Conservation (phyloP, 2,888 invertebrate genomes). For the Sinhomidia bicolor region DNA sequence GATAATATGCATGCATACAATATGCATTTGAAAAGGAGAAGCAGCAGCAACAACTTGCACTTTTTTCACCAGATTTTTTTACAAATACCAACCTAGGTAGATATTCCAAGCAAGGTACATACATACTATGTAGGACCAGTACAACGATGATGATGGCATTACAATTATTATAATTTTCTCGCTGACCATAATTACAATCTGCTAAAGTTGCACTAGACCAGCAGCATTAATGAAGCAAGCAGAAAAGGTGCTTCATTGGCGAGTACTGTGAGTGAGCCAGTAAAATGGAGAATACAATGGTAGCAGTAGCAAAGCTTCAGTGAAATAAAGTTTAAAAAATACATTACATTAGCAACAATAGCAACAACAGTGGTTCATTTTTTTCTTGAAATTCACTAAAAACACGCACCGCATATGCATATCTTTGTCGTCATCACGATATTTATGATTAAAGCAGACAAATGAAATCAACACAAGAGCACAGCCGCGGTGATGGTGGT, state of each 20-base stretch:
- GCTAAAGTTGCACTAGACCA: neutral
- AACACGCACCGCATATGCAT: slow-evolving; percentile 35
- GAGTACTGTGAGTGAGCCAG: neutral
- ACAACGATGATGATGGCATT: neutral
- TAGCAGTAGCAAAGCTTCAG: too few relatives aligned
- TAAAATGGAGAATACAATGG: neutral
- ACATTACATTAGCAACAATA: neutral
- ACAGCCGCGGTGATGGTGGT: neutral
- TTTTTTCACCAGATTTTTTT: neutral
- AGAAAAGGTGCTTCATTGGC: slow-evolving; percentile 8
- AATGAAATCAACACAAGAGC: slow-evolving; percentile 18
- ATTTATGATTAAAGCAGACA: neutral
- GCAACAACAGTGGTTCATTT: too few relatives aligned
- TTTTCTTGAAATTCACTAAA: neutral
- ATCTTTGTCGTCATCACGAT: too few relatives aligned
- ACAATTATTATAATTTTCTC: slow-evolving; percentile 3
- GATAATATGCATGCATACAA: too few relatives aligned
- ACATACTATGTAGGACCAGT: too few relatives aligned
- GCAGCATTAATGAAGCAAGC: slow-evolving; percentile 38
- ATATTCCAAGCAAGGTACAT: too few relatives aligned
- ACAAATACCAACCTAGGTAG: neutral
- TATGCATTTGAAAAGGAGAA: neutral
- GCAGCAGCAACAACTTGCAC: neutral
- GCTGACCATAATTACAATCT: slow-evolving; percentile 33
- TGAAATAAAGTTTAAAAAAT: too few relatives aligned